Evolutionary conservation across 2,888 invertebrate genomes (phyloP).

Genomic region (Trissoscelio sp.): DNA sequence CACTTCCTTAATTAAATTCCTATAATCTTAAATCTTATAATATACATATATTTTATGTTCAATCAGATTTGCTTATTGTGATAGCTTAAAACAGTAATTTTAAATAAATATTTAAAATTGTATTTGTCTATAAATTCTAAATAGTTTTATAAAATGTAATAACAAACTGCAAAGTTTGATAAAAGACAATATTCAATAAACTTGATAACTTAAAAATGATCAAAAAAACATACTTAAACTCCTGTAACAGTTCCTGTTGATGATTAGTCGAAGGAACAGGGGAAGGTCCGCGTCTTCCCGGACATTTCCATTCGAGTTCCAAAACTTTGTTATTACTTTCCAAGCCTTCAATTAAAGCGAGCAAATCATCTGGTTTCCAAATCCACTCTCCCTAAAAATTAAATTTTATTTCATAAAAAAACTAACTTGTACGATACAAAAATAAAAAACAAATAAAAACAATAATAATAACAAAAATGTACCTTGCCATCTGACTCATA

Average conservation of each 20-base stretch:
- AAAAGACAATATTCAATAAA: background rate
- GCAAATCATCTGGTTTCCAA: constrained; percentile 88
- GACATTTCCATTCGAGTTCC: constrained; percentile 91
- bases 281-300: constrained; percentile 90
- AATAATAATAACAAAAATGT: constrained; percentile 22
- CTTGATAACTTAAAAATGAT: constrained; percentile 5
- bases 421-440: too few relatives aligned
- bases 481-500: constrained; percentile 80
- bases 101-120: too few relatives aligned
- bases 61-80: too few relatives aligned
- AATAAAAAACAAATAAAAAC: too few relatives aligned
- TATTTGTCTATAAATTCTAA: too few relatives aligned
- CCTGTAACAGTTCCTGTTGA: constrained; percentile 78
- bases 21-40: too few relatives aligned
- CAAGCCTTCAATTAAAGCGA: constrained; percentile 88
- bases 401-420: too few relatives aligned
- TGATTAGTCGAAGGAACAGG: constrained; percentile 86
- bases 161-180: background rate
- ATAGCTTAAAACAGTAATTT: too few relatives aligned
- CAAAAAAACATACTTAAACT: constrained; percentile 75
- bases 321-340: constrained; percentile 87
- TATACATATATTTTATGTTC: too few relatives aligned
- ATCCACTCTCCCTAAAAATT: constrained; percentile 84
- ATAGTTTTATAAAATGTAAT: constrained; percentile 26
- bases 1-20: too few relatives aligned